phyloP scores from a whole-genome alignment of 2,797 vertebrate genomes.

The Fringilla coelebs region DNA sequence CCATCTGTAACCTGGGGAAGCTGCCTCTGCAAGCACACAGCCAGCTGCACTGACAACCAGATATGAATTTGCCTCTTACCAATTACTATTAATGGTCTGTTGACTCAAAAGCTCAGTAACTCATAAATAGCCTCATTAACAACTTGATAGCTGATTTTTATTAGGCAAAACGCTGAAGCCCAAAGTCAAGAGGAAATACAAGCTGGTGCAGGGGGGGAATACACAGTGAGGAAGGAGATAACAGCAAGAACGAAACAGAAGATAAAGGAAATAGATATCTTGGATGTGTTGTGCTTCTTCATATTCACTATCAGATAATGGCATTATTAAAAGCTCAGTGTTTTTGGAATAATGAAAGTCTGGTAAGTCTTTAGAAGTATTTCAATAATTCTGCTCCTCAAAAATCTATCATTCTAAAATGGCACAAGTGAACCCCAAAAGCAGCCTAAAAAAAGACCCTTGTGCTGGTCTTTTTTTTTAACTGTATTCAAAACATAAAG shows the following conservation, averaged over 20 bases:
- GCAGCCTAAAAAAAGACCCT: not conserved
- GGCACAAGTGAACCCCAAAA: not conserved
- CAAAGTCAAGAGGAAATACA: not conserved
- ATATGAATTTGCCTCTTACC: not conserved
- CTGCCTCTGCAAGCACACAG: not conserved
- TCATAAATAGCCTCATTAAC: constrained; percentile 59
- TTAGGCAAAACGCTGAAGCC: constrained; percentile 12
- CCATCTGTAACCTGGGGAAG: not conserved
- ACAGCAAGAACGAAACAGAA: not conserved
- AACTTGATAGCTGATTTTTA: constrained; percentile 42
- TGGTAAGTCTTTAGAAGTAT: not conserved
- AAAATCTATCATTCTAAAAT: not conserved
- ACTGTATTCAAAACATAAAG: not conserved
- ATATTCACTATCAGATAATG: not conserved
- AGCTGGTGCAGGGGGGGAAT: not conserved
- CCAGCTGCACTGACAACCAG: not conserved
- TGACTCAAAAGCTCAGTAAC: constrained; percentile 48
- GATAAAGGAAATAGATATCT: not conserved
- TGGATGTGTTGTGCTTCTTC: not conserved
- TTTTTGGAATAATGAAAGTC: not conserved
- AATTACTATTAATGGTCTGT: constrained; percentile 47
- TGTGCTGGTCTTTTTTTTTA: not conserved
- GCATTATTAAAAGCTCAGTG: not conserved
- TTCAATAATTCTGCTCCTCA: not conserved
- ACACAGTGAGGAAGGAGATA: not conserved